These are phyloP conservation scores for Phoronis australis DNA, from an alignment of 2,888 invertebrate genomes.

Conservation along the genomic window DNA sequence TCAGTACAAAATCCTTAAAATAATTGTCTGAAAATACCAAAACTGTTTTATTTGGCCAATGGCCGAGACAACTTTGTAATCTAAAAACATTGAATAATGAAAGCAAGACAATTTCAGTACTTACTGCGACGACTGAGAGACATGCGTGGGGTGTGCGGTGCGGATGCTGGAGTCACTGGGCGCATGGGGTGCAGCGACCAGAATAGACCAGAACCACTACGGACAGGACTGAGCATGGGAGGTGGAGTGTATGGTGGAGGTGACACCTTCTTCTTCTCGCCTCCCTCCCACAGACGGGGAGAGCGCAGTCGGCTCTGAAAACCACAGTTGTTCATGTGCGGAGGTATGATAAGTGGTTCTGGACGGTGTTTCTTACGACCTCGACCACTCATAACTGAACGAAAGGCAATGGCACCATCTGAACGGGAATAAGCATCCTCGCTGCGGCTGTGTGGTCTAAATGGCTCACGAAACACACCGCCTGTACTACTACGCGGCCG, in stretches of 20 bases:
- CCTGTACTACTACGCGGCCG: slow-evolving; percentile 23
- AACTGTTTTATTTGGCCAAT: too few relatives aligned
- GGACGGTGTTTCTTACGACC: slow-evolving; percentile 50
- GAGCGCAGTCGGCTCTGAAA: slow-evolving; percentile 59
- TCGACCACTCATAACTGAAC: slow-evolving; percentile 17
- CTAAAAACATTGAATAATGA: too few relatives aligned
- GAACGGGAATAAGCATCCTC: slow-evolving; percentile 61
- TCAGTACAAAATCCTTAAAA: too few relatives aligned
- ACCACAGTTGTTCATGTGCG: slow-evolving; percentile 51
- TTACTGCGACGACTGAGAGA: slow-evolving; percentile 22
- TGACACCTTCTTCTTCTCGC: slow-evolving; percentile 27
- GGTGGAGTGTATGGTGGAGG: slow-evolving; percentile 80
- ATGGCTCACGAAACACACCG: too few relatives aligned
- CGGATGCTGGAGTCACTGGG: slow-evolving; percentile 41
- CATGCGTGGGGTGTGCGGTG: slow-evolving; percentile 38
- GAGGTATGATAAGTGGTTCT: slow-evolving; percentile 54
- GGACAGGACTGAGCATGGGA: slow-evolving; percentile 86
- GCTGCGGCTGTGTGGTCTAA: slow-evolving; percentile 26
- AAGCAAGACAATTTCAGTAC: too few relatives aligned
- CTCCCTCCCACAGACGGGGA: slow-evolving; percentile 46
- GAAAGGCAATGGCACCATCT: slow-evolving; percentile 66
- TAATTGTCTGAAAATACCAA: too few relatives aligned
- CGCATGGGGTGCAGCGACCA: slow-evolving; percentile 51
- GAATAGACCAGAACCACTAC: slow-evolving; percentile 82
- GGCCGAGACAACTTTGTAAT: too few relatives aligned